Evolutionary conservation across 2,888 invertebrate species (phyloP).

Genomic region (Pollenia griseotomentosa): DNA sequence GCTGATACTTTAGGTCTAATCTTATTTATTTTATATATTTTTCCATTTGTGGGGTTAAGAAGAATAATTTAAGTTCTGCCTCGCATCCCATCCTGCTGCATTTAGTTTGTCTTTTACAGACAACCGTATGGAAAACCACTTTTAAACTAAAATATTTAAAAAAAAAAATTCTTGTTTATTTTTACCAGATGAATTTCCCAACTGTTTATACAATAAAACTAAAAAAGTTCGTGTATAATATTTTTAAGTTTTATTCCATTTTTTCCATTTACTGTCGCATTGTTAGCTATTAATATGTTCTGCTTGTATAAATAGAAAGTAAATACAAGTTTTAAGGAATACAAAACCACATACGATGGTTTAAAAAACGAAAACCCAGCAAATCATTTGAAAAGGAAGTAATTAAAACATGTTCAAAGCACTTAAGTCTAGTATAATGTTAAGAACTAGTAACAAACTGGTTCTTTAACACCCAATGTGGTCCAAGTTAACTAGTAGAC

Average conservation of each 20-base stretch:
- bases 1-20: no score
- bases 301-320: background rate
- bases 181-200: constrained; percentile 27
- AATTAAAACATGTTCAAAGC: background rate
- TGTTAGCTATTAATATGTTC: constrained; percentile 32
- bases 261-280: constrained; percentile 7
- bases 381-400: background rate
- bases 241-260: background rate
- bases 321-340: background rate
- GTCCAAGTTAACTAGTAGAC: no score
- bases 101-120: background rate
- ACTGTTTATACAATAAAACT: constrained; percentile 15
- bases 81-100: background rate
- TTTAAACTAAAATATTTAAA: constrained; percentile 3
- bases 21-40: no score
- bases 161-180: constrained; percentile 60
- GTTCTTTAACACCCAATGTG: no score
- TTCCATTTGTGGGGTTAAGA: no score
- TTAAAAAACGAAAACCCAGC: background rate
- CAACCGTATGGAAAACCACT: background rate
- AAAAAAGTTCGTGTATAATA: constrained; percentile 14
- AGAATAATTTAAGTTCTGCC: no score
- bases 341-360: constrained; percentile 1
- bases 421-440: background rate
- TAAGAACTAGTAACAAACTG: background rate